Conservation (phyloP, 2,113 vertebrate genomes). For the Columba livia region DNA sequence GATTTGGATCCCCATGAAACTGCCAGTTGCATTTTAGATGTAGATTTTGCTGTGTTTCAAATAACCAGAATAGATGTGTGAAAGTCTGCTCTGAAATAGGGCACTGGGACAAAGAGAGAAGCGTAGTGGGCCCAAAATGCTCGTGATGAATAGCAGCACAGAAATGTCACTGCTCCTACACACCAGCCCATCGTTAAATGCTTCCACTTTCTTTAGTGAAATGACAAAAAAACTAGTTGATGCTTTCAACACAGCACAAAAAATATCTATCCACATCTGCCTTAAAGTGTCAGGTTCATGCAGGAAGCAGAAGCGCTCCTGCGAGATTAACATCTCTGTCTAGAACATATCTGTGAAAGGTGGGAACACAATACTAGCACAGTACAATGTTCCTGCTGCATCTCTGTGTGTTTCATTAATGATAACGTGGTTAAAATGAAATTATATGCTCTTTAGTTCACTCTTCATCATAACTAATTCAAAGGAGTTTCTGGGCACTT, state of each 20-base stretch:
- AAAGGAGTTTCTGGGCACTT: not conserved
- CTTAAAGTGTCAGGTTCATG: not conserved
- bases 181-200: constrained; percentile 4
- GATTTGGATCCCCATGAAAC: not conserved
- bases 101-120: not conserved
- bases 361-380: not conserved
- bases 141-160: not conserved
- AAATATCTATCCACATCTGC: not conserved
- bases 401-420: not conserved
- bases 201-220: constrained; percentile 35
- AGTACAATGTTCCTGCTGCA: not conserved
- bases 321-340: constrained; percentile 39
- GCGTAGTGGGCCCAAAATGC: not conserved
- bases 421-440: not conserved
- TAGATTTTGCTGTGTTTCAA: not conserved
- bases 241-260: constrained; percentile 9
- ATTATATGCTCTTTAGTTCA: not conserved
- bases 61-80: not conserved
- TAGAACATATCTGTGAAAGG: constrained; percentile 23
- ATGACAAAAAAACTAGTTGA: not conserved
- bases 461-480: not conserved
- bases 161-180: constrained; percentile 58
- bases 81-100: not conserved
- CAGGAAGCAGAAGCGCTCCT: constrained; percentile 48
- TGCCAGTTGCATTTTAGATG: not conserved